These are phyloP conservation scores for Oreochromis spilurus DNA, from an alignment of 2,113 vertebrate species.

Conservation along the genomic window DNA sequence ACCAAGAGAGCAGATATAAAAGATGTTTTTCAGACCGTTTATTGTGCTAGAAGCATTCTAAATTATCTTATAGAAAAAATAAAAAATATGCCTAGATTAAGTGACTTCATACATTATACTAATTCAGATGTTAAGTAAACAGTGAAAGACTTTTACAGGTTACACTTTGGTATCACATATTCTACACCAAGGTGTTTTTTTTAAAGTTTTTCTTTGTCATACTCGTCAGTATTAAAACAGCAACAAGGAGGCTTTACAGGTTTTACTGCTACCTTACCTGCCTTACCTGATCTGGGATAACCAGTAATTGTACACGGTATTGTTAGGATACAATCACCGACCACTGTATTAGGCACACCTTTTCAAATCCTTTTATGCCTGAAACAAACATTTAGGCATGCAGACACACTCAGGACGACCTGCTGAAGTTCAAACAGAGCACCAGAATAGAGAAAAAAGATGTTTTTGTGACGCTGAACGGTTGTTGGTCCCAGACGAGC, in stretches of 20 bases:
- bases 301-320: not conserved
- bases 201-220: not conserved
- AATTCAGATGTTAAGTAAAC: not conserved
- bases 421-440: not conserved
- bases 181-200: not conserved
- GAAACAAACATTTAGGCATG: not conserved
- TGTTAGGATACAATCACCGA: not conserved
- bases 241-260: not conserved
- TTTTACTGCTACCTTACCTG: not conserved
- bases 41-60: not conserved
- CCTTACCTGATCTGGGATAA: not conserved
- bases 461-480: not conserved
- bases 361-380: not conserved
- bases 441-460: not conserved
- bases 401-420: not conserved
- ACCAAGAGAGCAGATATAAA: not conserved
- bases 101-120: not conserved
- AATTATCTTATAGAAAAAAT: not conserved
- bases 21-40: not conserved
- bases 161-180: not conserved
- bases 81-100: not conserved
- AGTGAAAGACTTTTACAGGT: not conserved
- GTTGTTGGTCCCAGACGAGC: not conserved
- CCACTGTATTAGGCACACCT: not conserved
- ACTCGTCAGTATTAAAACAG: not conserved